Conservation (phyloP, 2,888 invertebrate genomes). For the Pristionchus maxplancki region DNA sequence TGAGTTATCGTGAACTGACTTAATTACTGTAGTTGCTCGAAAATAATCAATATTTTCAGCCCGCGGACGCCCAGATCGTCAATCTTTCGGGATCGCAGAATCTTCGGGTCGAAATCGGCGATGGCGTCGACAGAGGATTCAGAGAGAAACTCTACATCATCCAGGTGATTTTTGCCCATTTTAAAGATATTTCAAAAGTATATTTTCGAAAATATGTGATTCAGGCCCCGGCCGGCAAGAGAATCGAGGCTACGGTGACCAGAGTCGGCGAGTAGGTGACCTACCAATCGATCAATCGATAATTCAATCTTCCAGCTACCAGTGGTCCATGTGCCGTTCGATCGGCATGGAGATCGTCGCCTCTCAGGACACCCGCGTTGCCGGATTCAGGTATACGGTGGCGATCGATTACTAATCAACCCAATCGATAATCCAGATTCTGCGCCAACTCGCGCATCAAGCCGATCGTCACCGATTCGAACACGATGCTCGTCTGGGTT, state of each 20-base stretch:
- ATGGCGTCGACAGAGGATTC: constrained; percentile 30
- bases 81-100: not conserved
- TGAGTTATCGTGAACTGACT: not conserved
- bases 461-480: not conserved
- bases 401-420: not conserved
- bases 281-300: not conserved
- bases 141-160: constrained; percentile 22
- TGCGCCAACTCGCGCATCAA: constrained; percentile 20
- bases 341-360: constrained; percentile 11
- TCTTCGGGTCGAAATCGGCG: not conserved
- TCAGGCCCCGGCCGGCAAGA: constrained; percentile 37
- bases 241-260: constrained; percentile 32
- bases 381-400: constrained; percentile 26
- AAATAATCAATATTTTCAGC: not conserved
- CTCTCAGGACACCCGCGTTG: not conserved
- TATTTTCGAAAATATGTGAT: not conserved
- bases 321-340: constrained; percentile 25
- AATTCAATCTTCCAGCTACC: not conserved
- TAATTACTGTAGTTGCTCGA: not conserved
- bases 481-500: constrained; percentile 12
- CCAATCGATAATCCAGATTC: not conserved
- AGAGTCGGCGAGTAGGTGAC: not conserved
- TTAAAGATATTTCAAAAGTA: not conserved
- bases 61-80: constrained; percentile 18
- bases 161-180: constrained; percentile 10